phyloP scores from a whole-genome alignment of 2,797 vertebrate species.

The Galaxias olidus region DNA sequence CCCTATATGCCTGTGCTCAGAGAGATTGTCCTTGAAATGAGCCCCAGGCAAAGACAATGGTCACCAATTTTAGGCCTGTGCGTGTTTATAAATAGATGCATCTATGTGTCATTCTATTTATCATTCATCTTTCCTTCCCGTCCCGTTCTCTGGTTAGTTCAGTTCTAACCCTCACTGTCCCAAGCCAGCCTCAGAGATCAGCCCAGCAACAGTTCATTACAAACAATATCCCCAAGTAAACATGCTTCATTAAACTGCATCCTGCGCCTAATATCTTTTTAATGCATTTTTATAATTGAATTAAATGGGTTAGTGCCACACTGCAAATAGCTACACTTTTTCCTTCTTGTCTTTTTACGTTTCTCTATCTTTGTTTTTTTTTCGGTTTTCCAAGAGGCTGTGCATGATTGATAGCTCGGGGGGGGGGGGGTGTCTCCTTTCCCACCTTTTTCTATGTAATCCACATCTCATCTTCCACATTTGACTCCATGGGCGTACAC shows the following conservation, averaged over 20 bases:
- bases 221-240: slow-evolving; percentile 83
- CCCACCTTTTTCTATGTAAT: slow-evolving; percentile 52
- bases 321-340: slow-evolving; percentile 72
- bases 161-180: slow-evolving; percentile 46
- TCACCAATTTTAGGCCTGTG: slow-evolving; percentile 23
- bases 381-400: slow-evolving; percentile 47
- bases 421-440: slow-evolving; percentile 33
- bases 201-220: slow-evolving; percentile 79
- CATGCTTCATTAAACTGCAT: slow-evolving; percentile 84
- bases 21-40: slow-evolving; percentile 14
- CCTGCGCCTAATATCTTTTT: slow-evolving; percentile 84
- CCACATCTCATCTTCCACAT: slow-evolving; percentile 51
- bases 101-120: slow-evolving; percentile 36
- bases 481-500: slow-evolving; percentile 42
- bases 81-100: slow-evolving; percentile 17
- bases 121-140: slow-evolving; percentile 42
- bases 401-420: slow-evolving; percentile 52
- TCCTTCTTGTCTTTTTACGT: slow-evolving; percentile 26
- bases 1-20: slow-evolving; percentile 11
- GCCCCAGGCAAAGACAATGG: slow-evolving; percentile 18
- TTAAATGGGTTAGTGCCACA: slow-evolving; percentile 80
- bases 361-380: not conserved
- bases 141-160: slow-evolving; percentile 23
- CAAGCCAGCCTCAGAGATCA: slow-evolving; percentile 66
- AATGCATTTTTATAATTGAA: slow-evolving; percentile 87